These are phyloP conservation scores for Megathymus violae DNA, from an alignment of 1,140 invertebrate species.

Conservation along the genomic window DNA sequence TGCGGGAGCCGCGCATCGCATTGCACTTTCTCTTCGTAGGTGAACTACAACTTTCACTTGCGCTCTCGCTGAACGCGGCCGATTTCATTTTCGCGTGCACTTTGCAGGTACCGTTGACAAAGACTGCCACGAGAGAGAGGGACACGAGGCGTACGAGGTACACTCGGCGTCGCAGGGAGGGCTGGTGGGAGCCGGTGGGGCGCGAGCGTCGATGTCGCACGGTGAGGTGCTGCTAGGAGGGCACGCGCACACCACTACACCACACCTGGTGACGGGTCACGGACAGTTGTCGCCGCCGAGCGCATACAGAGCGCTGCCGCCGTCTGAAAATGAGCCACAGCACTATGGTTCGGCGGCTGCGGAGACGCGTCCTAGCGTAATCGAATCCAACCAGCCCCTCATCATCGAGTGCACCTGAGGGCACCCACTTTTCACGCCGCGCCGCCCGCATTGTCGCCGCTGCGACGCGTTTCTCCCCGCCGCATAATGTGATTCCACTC, in stretches of 20 bases:
- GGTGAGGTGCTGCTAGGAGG: conserved; percentile 58
- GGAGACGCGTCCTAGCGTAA: conserved; percentile 90
- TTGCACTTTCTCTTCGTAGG: conserved; percentile 81
- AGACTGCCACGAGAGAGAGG: conserved; percentile 80
- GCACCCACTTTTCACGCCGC: conserved; percentile 10
- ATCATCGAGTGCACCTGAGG: conserved; percentile 94
- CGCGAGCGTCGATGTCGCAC: conserved; percentile 59
- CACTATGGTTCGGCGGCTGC: conserved; percentile 76
- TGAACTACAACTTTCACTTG: conserved; percentile 82
- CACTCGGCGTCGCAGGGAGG: conserved; percentile 70
- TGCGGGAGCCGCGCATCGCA: conserved; percentile 61
- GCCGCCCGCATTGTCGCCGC: conserved; percentile 33
- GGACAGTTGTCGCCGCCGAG: conserved; percentile 53
- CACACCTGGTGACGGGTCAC: conserved; percentile 62
- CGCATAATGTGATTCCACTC: conserved; percentile 72
- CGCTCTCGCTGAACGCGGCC: conserved; percentile 78
- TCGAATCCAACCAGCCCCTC: conserved; percentile 93
- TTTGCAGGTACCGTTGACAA: conserved; percentile 79
- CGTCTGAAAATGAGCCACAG: conserved; percentile 66
- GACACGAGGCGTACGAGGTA: conserved; percentile 71
- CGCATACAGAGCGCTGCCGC: conserved; percentile 50
- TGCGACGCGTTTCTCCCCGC: conserved; percentile 67
- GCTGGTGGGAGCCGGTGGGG: conserved; percentile 71
- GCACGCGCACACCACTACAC: conserved; percentile 70
- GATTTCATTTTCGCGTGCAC: conserved; percentile 82